Conservation (phyloP, 1,140 invertebrate genomes). For the Pseudomyrmex sp. region DNA sequence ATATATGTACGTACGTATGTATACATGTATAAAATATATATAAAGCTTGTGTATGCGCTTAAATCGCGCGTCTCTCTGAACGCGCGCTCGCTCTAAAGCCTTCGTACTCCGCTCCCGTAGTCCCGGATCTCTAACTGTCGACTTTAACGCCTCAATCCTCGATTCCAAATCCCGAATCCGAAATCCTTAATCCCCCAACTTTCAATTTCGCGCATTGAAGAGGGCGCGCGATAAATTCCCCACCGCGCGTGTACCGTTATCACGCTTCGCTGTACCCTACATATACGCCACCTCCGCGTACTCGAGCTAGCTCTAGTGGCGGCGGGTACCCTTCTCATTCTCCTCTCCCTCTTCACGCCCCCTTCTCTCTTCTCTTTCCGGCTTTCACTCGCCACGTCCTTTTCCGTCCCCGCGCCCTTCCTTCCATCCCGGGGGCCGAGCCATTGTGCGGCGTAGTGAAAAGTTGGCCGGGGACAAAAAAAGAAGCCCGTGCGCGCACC, state of each 20-base stretch:
- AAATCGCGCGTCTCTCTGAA: no score
- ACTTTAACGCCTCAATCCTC: neutral
- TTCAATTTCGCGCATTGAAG: slow-evolving; percentile 44
- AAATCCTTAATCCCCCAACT: slow-evolving; percentile 38
- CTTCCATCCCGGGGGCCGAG: slow-evolving; percentile 16
- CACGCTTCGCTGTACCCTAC: slow-evolving; percentile 38
- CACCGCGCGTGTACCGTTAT: slow-evolving; percentile 27
- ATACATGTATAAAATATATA: no score
- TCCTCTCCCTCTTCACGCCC: neutral
- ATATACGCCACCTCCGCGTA: slow-evolving; percentile 1
- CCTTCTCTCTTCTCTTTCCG: neutral
- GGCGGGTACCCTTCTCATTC: neutral
- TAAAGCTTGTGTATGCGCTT: neutral
- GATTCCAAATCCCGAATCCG: neutral
- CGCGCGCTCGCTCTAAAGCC: no score
- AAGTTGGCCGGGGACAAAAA: slow-evolving; percentile 61
- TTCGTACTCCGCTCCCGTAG: neutral
- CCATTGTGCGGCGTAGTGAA: slow-evolving; percentile 60
- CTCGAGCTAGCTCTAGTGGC: neutral
- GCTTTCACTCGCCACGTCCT: neutral
- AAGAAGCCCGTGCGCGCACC: slow-evolving; percentile 41
- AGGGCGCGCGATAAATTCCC: slow-evolving; percentile 43
- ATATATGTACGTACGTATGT: no score
- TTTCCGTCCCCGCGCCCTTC: neutral
- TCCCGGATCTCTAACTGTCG: neutral